Evolutionary conservation across 2,797 vertebrate genomes (phyloP).

Genomic region (Anomalospiza imberbis): DNA sequence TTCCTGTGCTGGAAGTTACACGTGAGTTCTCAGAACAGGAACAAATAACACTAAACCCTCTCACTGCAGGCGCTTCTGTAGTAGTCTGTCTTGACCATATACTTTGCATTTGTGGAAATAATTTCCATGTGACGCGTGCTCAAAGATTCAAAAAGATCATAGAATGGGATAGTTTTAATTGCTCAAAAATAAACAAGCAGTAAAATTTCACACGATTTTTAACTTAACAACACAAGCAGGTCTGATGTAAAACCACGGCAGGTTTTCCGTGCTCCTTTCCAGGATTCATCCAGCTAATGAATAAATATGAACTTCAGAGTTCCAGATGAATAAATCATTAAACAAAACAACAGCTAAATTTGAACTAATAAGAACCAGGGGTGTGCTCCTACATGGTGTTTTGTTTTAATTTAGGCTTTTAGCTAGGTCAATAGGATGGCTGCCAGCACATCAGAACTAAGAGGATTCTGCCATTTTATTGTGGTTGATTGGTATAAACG

Average conservation of each 20-base stretch:
- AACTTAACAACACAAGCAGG: not conserved
- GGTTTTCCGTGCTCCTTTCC: not conserved
- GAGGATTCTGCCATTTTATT: not conserved
- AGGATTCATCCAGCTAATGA: not conserved
- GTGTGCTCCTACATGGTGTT: not conserved
- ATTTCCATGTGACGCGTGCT: not conserved
- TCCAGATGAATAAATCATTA: not conserved
- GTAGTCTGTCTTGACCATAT: not conserved
- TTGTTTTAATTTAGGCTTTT: not conserved
- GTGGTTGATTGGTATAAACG: not conserved
- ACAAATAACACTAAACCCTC: not conserved
- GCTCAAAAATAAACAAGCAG: not conserved
- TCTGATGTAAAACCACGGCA: not conserved
- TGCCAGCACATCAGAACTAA: not conserved
- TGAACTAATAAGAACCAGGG: not conserved
- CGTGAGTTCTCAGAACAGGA: not conserved
- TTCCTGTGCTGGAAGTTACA: not conserved
- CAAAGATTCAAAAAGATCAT: not conserved
- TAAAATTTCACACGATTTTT: not conserved
- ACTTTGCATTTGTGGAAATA: not conserved
- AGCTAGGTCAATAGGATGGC: not conserved
- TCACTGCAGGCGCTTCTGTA: not conserved
- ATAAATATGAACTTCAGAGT: not conserved
- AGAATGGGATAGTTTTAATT: not conserved
- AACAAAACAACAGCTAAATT: not conserved